Evolutionary conservation across 2,797 vertebrate species (phyloP), one percentile per base, ranked within the genome.

Genomic region (Oreochromis grahami): DNA sequence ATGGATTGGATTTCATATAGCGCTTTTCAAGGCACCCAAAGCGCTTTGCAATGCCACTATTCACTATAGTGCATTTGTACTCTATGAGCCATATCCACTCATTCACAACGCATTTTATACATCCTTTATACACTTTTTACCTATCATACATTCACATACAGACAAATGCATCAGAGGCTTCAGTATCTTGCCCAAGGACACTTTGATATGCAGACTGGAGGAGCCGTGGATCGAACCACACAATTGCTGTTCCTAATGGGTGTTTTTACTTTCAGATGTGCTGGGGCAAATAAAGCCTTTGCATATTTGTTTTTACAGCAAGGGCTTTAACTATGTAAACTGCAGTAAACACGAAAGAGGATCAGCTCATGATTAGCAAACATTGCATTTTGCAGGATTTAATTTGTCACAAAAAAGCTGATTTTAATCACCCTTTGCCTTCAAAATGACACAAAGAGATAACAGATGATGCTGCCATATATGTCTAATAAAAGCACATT

Each of bases 361-460:
- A 78, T 82, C 68, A 77, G 48, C 55, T 70, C 77, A 52, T 81
- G 76, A 86, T 77, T 32, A 76, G 29, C 81, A 78, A 87, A 87
- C 60, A 78, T 13, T 79, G 51, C 21, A 19, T 83, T 82, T 85
- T 86, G 24, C 81, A 14, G 74, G 41, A 81, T 88, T 82, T 74
- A 85, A 86, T 78, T 68, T 83, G 38, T 52, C 41, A 41, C 34
- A 82, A 76, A 72, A 60, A 48, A 83, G 50, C 76, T 48, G 51
- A 79, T 90, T 88, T 74, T 51, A 81, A 76, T 58, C 29, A 74
- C 48, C 48, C 45, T 32, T 74, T 74, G 17, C 36, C 80, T 74
- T 50, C 0, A 60, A 79, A 83, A 80, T 74, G 24, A 53, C 32
- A 78, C 74, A 29, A 76, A 84, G 14, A 82, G 14, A 78, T 63